Percentiles rank a stretch among this genome's conserved stretches.
Conservation (phyloP, 2,797 vertebrate species). For the Ceyx erithaca region DNA sequence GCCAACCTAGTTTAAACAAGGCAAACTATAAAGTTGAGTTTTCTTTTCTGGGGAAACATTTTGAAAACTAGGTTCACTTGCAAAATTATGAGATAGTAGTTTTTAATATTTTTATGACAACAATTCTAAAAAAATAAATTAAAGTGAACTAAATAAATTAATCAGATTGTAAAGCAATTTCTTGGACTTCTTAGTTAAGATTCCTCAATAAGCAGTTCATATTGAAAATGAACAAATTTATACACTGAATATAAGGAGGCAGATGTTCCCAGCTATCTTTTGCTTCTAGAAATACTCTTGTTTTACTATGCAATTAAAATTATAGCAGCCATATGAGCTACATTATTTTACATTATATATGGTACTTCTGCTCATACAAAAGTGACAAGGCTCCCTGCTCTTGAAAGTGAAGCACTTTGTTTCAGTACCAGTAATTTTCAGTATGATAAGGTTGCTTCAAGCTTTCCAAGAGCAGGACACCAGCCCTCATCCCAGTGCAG, state of each 20-base stretch:
- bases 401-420: neutral
- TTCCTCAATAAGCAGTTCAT: slow-evolving; percentile 19
- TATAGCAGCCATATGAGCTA: slow-evolving; percentile 35
- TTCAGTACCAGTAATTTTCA: neutral
- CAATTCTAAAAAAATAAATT: neutral
- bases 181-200: slow-evolving; percentile 3
- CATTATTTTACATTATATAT: slow-evolving; percentile 11
- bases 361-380: neutral
- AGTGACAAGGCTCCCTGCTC: rapidly evolving
- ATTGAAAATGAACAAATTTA: slow-evolving; percentile 13
- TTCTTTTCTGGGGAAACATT: neutral
- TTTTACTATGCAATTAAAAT: slow-evolving; percentile 51
- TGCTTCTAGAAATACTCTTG: slow-evolving; percentile 43
- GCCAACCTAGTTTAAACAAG: slow-evolving; percentile 28
- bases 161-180: neutral
- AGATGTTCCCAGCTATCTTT: slow-evolving; percentile 24
- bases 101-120: neutral
- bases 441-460: neutral
- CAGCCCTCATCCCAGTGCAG: neutral
- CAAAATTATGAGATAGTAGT: neutral
- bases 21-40: neutral
- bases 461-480: neutral
- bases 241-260: slow-evolving; percentile 24
- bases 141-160: neutral
- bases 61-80: neutral